Conservation (phyloP, 2,113 vertebrate species). For the Erinaceus europaeus region DNA sequence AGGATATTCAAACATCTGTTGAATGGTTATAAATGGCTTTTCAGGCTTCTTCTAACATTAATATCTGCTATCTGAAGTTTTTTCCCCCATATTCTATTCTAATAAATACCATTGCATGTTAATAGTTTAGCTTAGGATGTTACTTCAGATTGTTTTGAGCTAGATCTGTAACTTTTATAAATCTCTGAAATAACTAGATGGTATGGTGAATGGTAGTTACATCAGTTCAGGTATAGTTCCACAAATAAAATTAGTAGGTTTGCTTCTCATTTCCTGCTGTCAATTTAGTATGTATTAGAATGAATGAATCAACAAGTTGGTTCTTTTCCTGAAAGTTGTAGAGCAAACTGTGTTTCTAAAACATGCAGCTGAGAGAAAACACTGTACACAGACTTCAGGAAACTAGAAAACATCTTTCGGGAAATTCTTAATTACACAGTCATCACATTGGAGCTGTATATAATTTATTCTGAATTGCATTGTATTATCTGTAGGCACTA, state of each 20-base stretch:
- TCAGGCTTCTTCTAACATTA: not conserved
- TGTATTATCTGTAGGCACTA: not conserved
- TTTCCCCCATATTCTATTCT: not conserved
- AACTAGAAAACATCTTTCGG: slow-evolving; percentile 7
- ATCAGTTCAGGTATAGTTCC: not conserved
- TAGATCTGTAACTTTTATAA: not conserved
- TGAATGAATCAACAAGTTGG: not conserved
- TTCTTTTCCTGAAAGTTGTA: slow-evolving; percentile 1
- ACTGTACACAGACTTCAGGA: not conserved
- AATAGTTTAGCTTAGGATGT: not conserved
- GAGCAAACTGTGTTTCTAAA: slow-evolving; percentile 20
- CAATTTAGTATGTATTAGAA: not conserved
- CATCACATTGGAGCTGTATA: not conserved
- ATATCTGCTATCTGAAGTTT: not conserved
- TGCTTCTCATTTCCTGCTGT: not conserved
- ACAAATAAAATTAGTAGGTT: slow-evolving; percentile 1
- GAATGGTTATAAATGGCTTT: not conserved
- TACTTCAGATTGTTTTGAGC: not conserved
- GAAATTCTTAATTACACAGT: slow-evolving; percentile 4
- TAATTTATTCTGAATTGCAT: slow-evolving; percentile 2
- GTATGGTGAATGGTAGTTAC: not conserved
- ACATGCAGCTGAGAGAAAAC: slow-evolving; percentile 8
- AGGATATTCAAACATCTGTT: not conserved
- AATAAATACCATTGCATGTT: not conserved
- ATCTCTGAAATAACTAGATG: not conserved